Evolutionary conservation across 2,113 vertebrate species (phyloP).

Genomic region (Seriola dumerili): DNA sequence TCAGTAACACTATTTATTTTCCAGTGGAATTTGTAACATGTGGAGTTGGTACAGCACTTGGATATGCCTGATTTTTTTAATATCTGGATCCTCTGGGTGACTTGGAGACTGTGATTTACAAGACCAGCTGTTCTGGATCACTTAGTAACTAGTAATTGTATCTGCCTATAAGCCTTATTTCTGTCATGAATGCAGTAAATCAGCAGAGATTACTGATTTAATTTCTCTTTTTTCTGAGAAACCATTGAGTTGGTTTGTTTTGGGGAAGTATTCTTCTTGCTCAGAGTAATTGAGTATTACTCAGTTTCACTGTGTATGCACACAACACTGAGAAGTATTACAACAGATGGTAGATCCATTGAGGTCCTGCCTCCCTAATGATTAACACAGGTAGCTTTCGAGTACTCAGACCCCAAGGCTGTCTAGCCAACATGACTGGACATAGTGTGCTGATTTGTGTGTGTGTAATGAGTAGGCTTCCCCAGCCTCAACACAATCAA

Average conservation of each 20-base stretch:
- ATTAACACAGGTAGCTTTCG: constrained; percentile 59
- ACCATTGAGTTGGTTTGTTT: constrained; percentile 27
- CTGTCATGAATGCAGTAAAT: constrained; percentile 34
- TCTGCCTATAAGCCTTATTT: constrained; percentile 17
- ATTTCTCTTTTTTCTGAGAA: constrained; percentile 26
- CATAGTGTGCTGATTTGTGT: constrained; percentile 28
- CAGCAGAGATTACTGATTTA: constrained; percentile 34
- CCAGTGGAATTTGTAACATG: constrained; percentile 56
- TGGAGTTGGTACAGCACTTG: constrained; percentile 36
- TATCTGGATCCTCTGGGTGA: constrained; percentile 13
- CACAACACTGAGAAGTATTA: constrained; percentile 32
- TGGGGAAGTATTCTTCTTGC: constrained; percentile 33
- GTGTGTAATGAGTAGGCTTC: constrained; percentile 9
- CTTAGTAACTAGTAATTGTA: constrained; percentile 31
- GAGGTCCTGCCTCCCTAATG: constrained; percentile 50
- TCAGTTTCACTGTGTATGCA: constrained; percentile 27
- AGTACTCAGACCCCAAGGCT: constrained; percentile 26
- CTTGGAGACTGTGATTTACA: constrained; percentile 41
- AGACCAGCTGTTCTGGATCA: constrained; percentile 24
- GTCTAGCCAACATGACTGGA: constrained; percentile 54
- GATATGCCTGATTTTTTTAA: constrained; percentile 23
- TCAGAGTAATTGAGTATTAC: constrained; percentile 34
- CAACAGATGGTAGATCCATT: constrained; percentile 74
- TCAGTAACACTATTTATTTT: constrained; percentile 59
- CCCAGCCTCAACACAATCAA: constrained; percentile 4